Base-by-base conservation (phyloP, 2,888 invertebrate species). In the Laspeyria flexula region DNA sequence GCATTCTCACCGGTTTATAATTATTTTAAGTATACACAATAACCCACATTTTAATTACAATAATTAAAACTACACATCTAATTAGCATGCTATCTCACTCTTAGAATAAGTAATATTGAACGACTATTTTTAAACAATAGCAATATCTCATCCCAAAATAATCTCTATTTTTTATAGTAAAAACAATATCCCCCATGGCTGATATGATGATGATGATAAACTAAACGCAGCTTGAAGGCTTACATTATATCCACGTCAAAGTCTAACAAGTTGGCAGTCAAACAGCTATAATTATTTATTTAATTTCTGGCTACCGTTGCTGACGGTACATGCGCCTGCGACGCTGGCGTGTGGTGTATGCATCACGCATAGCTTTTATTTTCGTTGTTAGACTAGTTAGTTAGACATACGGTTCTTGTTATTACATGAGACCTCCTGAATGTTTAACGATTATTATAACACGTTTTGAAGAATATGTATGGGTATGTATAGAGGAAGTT, bases 371-470 rank as follows among this genome's bases (percentile, higher is more conserved):
- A 82, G 77, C 84, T 86, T 86, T 88, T 86, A 86, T 87, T 85
- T 82, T 83, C 81, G 78, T 79, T 79, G 88, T 90, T 87, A 88
- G 83, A 76, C 85, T 85, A 83, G 86, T 88, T 86, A 85, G 81
- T 77, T 77, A 65, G 75, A 59, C 69, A 67, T 74, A 52, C 34
- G 46, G 30, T 61, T 61, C 62, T 65, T 52, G 54, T 65, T 75
- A 70, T 62, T 62, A 58, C 62, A 66, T 65, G 61, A 52, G 69
- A 73, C 74, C 74, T 65, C 77, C 72, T 57, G 56, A 52, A 39
- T 48, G 35, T 49, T 44, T 51, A 43, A 39, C n/a, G 15, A 34
- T 34, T 44, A 43, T 41, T 16, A 41, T 41, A 15, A 30, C 15
- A 34, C 15, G 33, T 6, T 33, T 33, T 33, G 3, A 12, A n/a